A percentile compares a stretch with the other conserved stretches of the same genome.
Conservation (phyloP, 2,888 invertebrate species). For the Dryobota labecula region DNA sequence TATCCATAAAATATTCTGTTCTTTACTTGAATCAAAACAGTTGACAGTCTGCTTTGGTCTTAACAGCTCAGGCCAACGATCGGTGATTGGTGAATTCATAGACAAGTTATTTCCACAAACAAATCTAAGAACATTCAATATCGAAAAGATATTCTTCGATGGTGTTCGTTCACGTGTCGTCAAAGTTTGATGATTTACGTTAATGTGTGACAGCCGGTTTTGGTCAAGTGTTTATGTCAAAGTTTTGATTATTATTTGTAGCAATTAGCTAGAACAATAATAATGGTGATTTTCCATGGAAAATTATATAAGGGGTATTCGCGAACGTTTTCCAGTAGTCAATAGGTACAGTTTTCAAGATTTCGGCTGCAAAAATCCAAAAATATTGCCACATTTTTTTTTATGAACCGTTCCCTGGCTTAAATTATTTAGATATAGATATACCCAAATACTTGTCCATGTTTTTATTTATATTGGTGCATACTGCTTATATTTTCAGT, state of each 20-base stretch:
- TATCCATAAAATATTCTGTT: neutral
- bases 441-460: neutral
- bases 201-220: constrained; percentile 29
- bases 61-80: neutral
- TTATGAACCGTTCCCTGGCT: neutral
- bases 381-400: neutral
- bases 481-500: neutral
- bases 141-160: constrained; percentile 20
- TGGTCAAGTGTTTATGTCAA: constrained; percentile 10
- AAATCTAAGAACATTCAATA: constrained; percentile 5
- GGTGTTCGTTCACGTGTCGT: constrained; percentile 8
- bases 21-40: neutral
- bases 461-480: neutral
- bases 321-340: too few species aligned
- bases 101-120: constrained; percentile 31
- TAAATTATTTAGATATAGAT: constrained; percentile 2
- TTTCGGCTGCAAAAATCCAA: neutral
- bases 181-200: constrained; percentile 35
- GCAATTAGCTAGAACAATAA: neutral
- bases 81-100: constrained; percentile 13
- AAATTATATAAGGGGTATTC: neutral
- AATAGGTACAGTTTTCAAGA: neutral
- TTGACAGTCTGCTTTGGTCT: neutral
- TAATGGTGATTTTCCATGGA: constrained; percentile 3
- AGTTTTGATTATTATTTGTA: constrained; percentile 16